A percentile compares a stretch with the other conserved stretches of the same genome.
phyloP scores from a whole-genome alignment of 2,888 invertebrate genomes.

The Dioctria rufipes region DNA sequence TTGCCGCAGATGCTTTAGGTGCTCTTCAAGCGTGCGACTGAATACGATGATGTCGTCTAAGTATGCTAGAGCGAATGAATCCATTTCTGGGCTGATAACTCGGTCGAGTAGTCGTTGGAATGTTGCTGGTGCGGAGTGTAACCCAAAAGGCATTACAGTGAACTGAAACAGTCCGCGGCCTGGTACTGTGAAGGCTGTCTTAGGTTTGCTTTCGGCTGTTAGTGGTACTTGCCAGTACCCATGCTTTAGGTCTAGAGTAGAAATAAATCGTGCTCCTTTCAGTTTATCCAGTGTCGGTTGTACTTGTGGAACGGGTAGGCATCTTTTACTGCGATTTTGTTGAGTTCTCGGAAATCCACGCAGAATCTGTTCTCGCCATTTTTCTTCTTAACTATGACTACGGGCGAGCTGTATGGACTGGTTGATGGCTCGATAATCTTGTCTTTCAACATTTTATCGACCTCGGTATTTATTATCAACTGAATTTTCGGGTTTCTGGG shows the following conservation, averaged over 20 bases:
- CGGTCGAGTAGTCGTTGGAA: slow-evolving; percentile 31
- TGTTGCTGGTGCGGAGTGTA: slow-evolving; percentile 25
- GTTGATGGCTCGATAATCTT: not conserved
- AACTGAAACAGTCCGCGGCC: not conserved
- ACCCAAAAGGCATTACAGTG: not conserved
- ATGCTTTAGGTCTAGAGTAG: not conserved
- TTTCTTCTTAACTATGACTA: not conserved
- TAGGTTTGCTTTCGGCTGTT: not conserved
- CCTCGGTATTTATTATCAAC: not conserved
- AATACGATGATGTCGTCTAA: slow-evolving; percentile 34
- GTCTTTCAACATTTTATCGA: not conserved
- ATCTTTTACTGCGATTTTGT: not conserved
- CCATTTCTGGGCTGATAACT: not conserved
- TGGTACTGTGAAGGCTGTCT: slow-evolving; percentile 2
- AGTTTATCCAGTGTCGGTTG: not conserved
- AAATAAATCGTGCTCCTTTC: not conserved
- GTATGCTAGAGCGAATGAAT: slow-evolving; percentile 27
- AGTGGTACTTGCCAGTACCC: not conserved
- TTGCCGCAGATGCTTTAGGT: not conserved
- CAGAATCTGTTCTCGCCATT: not conserved
- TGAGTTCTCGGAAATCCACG: not conserved
- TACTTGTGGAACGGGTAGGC: not conserved
- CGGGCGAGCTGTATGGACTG: not conserved
- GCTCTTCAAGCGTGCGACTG: slow-evolving; percentile 4
- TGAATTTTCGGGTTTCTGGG: not conserved